Conservation (phyloP, 1,140 invertebrate species). For the Tetragonula clypearis region DNA sequence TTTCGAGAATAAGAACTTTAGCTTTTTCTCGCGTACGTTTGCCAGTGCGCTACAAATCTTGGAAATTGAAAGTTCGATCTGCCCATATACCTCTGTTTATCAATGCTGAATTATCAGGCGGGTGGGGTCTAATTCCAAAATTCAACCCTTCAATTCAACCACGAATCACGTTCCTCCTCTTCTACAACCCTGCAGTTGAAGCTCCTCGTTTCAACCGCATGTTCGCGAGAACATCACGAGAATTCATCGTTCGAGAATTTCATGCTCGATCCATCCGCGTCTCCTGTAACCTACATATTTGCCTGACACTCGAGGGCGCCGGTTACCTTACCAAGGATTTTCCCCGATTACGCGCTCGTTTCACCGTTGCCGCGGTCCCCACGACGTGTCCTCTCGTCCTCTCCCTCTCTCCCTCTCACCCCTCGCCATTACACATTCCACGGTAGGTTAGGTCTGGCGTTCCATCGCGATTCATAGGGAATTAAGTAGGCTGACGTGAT, state of each 20-base stretch:
- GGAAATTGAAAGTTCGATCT: no score
- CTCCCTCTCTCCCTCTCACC: no score
- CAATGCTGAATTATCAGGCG: no score
- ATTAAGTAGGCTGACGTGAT: constrained; percentile 50
- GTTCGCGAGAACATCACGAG: not conserved
- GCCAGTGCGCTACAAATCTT: no score
- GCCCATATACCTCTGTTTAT: no score
- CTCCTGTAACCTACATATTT: constrained; percentile 25
- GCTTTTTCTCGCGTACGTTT: no score
- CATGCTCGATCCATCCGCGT: not conserved
- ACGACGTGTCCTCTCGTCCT: not conserved
- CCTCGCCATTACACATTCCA: constrained; percentile 39
- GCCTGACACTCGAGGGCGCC: not conserved
- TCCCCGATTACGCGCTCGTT: constrained; percentile 35
- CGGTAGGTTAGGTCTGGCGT: not conserved
- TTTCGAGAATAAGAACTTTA: no score
- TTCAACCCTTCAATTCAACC: no score
- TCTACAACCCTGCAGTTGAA: not conserved
- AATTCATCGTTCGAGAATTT: not conserved
- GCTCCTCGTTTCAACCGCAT: not conserved
- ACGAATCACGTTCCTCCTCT: not conserved
- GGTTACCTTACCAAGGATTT: constrained; percentile 16
- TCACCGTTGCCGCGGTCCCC: constrained; percentile 27
- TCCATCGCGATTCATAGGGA: constrained; percentile 45
- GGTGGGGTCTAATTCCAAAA: no score